phyloP scores from a whole-genome alignment of 2,797 vertebrate species.

The Psittacula echo region DNA sequence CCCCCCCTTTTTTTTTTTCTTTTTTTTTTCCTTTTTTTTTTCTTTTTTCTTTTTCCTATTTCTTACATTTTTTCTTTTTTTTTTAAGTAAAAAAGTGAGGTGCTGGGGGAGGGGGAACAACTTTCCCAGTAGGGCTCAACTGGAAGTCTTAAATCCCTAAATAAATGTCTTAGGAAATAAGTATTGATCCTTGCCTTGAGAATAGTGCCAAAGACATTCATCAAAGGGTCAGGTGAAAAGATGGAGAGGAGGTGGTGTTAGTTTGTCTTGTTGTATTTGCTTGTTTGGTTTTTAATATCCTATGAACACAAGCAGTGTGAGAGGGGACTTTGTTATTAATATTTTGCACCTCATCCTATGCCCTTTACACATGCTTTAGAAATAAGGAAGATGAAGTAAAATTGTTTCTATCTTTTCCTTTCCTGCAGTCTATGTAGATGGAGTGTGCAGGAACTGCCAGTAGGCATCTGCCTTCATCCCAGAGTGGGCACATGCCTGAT shows the following conservation, averaged over 20 bases:
- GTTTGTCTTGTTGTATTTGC: not conserved
- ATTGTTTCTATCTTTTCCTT: not conserved
- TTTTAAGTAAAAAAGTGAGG: not conserved
- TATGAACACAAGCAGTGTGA: constrained; percentile 17
- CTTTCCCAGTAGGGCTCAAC: not conserved
- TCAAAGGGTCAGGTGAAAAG: constrained; percentile 55
- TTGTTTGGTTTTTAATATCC: not conserved
- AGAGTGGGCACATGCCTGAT: not conserved
- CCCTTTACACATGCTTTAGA: not conserved
- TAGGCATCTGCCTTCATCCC: not conserved
- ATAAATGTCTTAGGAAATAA: constrained; percentile 61
- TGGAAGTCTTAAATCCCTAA: constrained; percentile 54
- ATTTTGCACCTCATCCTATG: not conserved
- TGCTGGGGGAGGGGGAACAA: not conserved
- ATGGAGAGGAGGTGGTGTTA: not conserved
- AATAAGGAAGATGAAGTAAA: constrained; percentile 16
- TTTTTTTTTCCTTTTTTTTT: not conserved
- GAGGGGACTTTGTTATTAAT: not conserved
- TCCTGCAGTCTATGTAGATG: not conserved
- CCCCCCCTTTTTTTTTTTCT: no score
- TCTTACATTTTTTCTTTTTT: not conserved
- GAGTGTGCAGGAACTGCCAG: not conserved
- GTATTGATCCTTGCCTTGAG: constrained; percentile 59
- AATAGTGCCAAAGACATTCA: constrained; percentile 35
- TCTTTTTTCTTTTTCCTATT: not conserved